A percentile compares a stretch with the other conserved stretches of the same genome.
Conservation (phyloP, 92 coral and sea anemone genomes). For the Metridium senile region DNA sequence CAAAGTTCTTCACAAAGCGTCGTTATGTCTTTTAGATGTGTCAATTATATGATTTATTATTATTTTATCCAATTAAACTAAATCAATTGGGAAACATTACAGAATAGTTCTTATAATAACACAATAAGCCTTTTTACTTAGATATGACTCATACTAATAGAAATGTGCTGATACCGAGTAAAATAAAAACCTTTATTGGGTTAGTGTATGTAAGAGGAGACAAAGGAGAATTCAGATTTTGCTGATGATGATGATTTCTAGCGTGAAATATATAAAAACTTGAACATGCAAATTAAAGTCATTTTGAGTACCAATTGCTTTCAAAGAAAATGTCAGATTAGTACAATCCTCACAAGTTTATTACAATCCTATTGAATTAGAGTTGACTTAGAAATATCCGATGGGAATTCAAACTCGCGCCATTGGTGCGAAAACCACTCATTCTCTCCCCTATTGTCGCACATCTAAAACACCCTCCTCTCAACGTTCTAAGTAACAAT, state of each 20-base stretch:
- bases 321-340: background rate
- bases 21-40: background rate
- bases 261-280: no score
- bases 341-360: slow-evolving; percentile 13
- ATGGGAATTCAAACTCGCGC: background rate
- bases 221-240: no score
- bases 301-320: no score
- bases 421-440: background rate
- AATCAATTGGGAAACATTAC: background rate
- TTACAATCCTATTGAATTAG: background rate
- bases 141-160: no score
- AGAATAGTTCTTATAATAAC: background rate
- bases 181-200: no score
- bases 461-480: no score
- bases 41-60: background rate
- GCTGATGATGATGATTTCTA: no score
- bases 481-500: no score
- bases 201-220: no score
- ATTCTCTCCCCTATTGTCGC: background rate
- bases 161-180: no score
- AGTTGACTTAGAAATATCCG: background rate
- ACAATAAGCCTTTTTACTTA: background rate
- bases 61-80: slow-evolving; percentile 8
- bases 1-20: slow-evolving; percentile 1
- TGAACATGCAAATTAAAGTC: no score